These are phyloP conservation scores for Oncorhynchus clarkii DNA, from an alignment of 2,113 vertebrate genomes.

Conservation along the genomic window DNA sequence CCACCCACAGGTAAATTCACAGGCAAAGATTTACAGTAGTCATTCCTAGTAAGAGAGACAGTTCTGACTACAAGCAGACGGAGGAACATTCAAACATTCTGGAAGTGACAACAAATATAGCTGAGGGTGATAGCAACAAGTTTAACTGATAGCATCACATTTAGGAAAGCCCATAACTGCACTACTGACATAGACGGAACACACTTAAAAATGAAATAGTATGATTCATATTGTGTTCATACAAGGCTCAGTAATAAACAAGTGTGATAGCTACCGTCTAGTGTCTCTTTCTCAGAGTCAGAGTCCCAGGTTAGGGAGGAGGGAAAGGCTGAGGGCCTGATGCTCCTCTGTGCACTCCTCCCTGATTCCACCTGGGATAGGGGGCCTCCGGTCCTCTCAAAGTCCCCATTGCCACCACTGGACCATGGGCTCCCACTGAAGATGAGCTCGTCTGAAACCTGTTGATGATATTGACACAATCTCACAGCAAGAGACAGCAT, in stretches of 20 bases:
- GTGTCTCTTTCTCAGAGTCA: constrained; percentile 75
- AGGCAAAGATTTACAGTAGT: constrained; percentile 1
- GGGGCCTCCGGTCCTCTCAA: constrained; percentile 30
- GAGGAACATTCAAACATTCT: not conserved
- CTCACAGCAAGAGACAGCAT: not conserved
- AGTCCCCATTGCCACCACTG: constrained; percentile 37
- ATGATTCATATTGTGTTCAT: not conserved
- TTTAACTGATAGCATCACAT: not conserved
- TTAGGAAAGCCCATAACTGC: not conserved
- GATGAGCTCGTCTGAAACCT: constrained; percentile 58
- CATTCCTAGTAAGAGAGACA: not conserved
- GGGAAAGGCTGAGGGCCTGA: constrained; percentile 71
- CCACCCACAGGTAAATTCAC: constrained; percentile 12
- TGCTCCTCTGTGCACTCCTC: constrained; percentile 57
- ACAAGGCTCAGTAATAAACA: not conserved
- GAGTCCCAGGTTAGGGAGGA: constrained; percentile 80
- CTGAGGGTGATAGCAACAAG: not conserved
- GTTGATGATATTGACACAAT: not conserved
- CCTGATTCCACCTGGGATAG: constrained; percentile 41
- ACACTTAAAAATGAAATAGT: not conserved
- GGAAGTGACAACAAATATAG: not conserved
- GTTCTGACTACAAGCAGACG: not conserved
- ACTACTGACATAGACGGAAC: too few relatives aligned
- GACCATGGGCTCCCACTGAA: constrained; percentile 36
- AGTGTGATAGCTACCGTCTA: constrained; percentile 66